Evolutionary conservation across 2,888 invertebrate genomes (phyloP).

Genomic region (Dryocosmus kuriphilus): DNA sequence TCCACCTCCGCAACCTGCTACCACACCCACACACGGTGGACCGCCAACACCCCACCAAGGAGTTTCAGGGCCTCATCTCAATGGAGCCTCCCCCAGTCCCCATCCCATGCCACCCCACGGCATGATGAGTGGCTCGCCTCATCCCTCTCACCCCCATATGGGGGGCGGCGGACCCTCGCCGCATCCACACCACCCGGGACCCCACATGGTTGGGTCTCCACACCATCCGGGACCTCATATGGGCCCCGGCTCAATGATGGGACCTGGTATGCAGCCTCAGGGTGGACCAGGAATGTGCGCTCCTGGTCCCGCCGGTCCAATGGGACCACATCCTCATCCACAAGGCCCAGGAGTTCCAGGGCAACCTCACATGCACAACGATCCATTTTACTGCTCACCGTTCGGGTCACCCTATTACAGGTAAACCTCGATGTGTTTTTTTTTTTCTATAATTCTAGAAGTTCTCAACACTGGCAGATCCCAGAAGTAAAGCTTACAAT

Average conservation of each 20-base stretch:
- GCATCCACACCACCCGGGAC: constrained; percentile 74
- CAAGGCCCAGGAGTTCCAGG: constrained; percentile 74
- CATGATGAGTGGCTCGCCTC: constrained; percentile 75
- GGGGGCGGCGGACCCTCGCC: constrained; percentile 74
- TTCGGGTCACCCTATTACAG: constrained; percentile 81
- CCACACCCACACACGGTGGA: constrained; percentile 75
- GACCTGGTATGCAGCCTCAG: constrained; percentile 73
- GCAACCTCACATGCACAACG: constrained; percentile 79
- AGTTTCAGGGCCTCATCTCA: constrained; percentile 71
- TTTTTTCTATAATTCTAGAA: neutral
- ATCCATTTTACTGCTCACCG: constrained; percentile 81
- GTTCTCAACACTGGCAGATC: too few relatives aligned
- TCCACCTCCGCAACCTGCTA: constrained; percentile 74
- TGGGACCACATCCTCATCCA: constrained; percentile 68
- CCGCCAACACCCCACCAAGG: constrained; percentile 73
- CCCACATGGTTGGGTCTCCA: constrained; percentile 75
- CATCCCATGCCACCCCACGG: constrained; percentile 75
- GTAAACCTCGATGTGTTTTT: constrained; percentile 69
- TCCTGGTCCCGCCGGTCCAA: constrained; percentile 73
- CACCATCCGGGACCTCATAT: constrained; percentile 76
- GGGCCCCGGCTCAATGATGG: constrained; percentile 68
- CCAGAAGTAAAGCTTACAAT: neutral
- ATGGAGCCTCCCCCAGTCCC: constrained; percentile 75
- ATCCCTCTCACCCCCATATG: constrained; percentile 73
- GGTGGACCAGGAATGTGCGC: constrained; percentile 74